Percentiles rank a stretch among this genome's conserved stretches.
These are phyloP conservation scores for Melanotaenia duboulayi DNA, from an alignment of 2,113 vertebrate species.

Conservation along the genomic window DNA sequence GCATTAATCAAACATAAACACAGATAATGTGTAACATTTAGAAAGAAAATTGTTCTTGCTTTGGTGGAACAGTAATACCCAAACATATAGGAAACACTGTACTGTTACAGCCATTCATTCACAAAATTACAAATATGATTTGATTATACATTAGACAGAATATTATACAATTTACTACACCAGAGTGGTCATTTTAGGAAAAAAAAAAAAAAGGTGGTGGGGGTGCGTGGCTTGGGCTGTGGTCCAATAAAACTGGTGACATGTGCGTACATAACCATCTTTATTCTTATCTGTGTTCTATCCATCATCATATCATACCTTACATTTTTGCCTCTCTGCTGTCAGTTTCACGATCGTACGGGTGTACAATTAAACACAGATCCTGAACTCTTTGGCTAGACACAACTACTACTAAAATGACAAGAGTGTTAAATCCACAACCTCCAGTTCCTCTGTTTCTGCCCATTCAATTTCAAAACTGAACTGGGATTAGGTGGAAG, in stretches of 20 bases:
- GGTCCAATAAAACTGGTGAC: not conserved
- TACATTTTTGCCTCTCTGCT: not conserved
- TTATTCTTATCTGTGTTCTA: not conserved
- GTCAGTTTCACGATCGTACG: not conserved
- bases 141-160: not conserved
- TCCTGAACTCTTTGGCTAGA: constrained; percentile 6
- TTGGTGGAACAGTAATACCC: constrained; percentile 10
- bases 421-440: not conserved
- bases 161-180: not conserved
- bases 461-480: not conserved
- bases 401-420: constrained; percentile 4
- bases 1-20: not conserved
- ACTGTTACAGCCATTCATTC: constrained; percentile 5
- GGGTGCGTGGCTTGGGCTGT: not conserved
- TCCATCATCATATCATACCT: not conserved
- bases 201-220: not conserved
- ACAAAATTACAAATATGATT: constrained; percentile 14
- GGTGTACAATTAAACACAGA: not conserved
- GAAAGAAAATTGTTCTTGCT: constrained; percentile 6
- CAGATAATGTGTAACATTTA: not conserved
- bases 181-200: not conserved
- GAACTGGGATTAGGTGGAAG: not conserved
- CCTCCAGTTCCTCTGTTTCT: not conserved
- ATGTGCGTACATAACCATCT: not conserved
- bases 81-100: constrained; percentile 11